Evolutionary conservation across 2,113 vertebrate genomes (phyloP).

Genomic region (Oryzias curvinotus): DNA sequence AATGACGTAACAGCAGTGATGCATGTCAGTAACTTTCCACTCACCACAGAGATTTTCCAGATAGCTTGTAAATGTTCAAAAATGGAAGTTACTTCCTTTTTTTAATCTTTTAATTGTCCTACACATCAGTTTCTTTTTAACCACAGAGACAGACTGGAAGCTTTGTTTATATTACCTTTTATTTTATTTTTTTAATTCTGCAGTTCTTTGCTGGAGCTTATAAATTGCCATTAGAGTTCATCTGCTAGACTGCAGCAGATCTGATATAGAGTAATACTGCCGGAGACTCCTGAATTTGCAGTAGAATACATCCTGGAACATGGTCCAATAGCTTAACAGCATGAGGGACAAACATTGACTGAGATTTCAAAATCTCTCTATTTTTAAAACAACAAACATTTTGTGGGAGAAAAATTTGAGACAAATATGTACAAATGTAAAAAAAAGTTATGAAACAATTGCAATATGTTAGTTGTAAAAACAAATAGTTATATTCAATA

Average conservation of each 20-base stretch:
- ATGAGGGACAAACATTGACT: neutral
- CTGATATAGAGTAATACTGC: too few relatives aligned
- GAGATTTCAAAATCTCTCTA: neutral
- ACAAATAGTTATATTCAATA: too few relatives aligned
- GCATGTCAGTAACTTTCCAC: neutral
- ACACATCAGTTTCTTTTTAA: neutral
- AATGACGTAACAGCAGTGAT: neutral
- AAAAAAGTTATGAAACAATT: too few relatives aligned
- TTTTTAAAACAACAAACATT: too few relatives aligned
- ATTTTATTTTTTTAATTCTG: neutral
- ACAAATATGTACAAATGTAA: too few relatives aligned
- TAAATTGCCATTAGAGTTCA: too few relatives aligned
- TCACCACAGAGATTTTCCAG: neutral
- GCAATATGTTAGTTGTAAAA: too few relatives aligned
- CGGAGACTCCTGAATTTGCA: too few relatives aligned
- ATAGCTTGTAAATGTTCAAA: neutral
- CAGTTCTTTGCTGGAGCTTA: neutral
- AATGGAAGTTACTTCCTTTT: neutral
- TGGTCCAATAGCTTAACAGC: neutral
- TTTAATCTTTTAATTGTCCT: neutral
- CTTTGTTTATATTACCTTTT: neutral
- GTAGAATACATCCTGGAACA: too few relatives aligned
- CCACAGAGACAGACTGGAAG: neutral
- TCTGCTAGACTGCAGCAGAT: too few relatives aligned
- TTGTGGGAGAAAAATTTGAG: too few relatives aligned